Conservation (phyloP, 2,888 invertebrate genomes). For the Furcula furcula region DNA sequence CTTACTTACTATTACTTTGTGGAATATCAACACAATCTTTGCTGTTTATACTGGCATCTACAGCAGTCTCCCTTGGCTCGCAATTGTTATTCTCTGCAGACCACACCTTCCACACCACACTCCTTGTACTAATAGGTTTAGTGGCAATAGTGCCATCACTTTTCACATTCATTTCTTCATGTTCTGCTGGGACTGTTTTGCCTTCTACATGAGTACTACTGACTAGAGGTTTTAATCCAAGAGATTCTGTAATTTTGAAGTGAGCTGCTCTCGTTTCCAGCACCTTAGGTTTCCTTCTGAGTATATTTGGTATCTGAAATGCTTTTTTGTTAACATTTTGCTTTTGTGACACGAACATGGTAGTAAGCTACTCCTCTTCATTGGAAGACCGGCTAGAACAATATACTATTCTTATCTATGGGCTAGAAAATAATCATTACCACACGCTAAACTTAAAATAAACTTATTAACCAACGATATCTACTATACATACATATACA, state of each 20-base stretch:
- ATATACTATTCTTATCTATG: too few species aligned
- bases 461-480: too few species aligned
- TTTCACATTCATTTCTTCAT: slow-evolving; percentile 4
- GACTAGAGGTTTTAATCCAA: slow-evolving; percentile 17
- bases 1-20: slow-evolving; percentile 13
- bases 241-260: slow-evolving; percentile 32
- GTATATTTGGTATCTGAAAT: slow-evolving; percentile 71
- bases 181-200: slow-evolving; percentile 5
- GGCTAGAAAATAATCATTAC: too few species aligned
- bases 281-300: slow-evolving; percentile 54
- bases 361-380: slow-evolving; percentile 25
- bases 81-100: slow-evolving; percentile 14
- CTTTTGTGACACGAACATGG: slow-evolving; percentile 63
- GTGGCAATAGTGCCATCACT: slow-evolving; percentile 1
- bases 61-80: slow-evolving; percentile 19
- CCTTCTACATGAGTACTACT: slow-evolving; percentile 6
- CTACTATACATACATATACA: too few species aligned
- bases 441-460: too few species aligned
- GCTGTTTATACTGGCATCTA: slow-evolving; percentile 18
- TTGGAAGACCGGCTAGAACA: too few species aligned
- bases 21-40: slow-evolving; percentile 3
- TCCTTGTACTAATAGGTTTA: slow-evolving; percentile 6
- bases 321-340: slow-evolving; percentile 50
- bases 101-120: slow-evolving; percentile 12
- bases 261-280: slow-evolving; percentile 22